A percentile compares a stretch with the other conserved stretches of the same genome.
These are phyloP conservation scores for Neoaliturus tenellus DNA, from an alignment of 2,888 invertebrate species.

Conservation along the genomic window DNA sequence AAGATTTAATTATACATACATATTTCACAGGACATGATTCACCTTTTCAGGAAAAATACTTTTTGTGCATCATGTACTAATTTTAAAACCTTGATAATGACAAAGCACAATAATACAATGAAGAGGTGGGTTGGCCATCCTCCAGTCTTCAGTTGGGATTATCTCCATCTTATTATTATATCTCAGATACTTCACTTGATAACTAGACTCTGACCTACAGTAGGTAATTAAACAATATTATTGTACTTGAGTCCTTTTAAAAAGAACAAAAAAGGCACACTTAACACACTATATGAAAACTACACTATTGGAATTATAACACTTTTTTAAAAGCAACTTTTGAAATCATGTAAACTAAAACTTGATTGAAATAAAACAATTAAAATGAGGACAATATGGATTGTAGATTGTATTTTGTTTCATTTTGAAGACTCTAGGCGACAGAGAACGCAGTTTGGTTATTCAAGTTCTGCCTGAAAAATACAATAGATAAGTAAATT, in stretches of 20 bases:
- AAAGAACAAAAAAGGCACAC: constrained; percentile 50
- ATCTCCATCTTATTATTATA: background rate
- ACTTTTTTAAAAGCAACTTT: background rate
- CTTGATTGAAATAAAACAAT: constrained; percentile 7
- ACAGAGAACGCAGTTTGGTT: constrained; percentile 62
- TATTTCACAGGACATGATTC: constrained; percentile 59
- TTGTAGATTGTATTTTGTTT: background rate
- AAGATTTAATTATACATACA: constrained; percentile 59
- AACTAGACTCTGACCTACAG: background rate
- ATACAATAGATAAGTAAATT: constrained; percentile 6
- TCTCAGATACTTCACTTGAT: background rate
- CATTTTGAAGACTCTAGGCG: constrained; percentile 52
- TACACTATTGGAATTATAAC: constrained; percentile 30
- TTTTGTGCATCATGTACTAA: constrained; percentile 58
- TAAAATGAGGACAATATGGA: constrained; percentile 13
- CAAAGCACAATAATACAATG: constrained; percentile 18
- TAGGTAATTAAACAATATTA: constrained; percentile 9
- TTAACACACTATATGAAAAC: constrained; percentile 48
- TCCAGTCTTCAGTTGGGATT: background rate
- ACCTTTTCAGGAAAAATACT: constrained; percentile 58
- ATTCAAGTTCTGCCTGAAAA: constrained; percentile 62
- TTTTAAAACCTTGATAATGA: constrained; percentile 45
- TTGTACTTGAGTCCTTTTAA: constrained; percentile 12
- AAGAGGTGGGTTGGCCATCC: background rate
- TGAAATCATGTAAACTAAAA: constrained; percentile 18